These are phyloP conservation scores for Lycopodina hypogea DNA, from an alignment of 37 sponge, comb jelly and placozoan species.

Conservation along the genomic window DNA sequence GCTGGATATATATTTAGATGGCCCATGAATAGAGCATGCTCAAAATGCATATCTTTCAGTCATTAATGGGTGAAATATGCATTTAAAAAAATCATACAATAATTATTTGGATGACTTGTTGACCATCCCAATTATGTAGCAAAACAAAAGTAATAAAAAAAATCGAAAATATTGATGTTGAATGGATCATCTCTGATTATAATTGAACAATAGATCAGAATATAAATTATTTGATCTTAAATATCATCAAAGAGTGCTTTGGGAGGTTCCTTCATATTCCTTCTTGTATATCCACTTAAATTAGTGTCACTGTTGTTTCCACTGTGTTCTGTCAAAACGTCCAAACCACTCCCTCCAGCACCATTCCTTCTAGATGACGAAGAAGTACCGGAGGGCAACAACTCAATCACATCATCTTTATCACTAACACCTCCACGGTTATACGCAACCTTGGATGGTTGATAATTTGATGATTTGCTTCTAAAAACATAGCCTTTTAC, in stretches of 20 bases:
- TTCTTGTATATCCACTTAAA: background rate
- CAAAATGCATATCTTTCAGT: too few species aligned
- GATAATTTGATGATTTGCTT: slow-evolving; percentile 28
- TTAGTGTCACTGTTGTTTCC: background rate
- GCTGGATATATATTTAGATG: too few species aligned
- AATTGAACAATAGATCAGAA: too few species aligned
- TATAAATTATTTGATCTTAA: too few species aligned
- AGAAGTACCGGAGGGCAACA: slow-evolving; percentile 10
- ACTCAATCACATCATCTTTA: slow-evolving; percentile 28
- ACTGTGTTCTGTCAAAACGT: background rate
- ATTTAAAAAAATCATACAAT: too few species aligned
- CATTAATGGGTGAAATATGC: too few species aligned
- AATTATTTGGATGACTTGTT: too few species aligned
- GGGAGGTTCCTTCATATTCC: slow-evolving; percentile 10
- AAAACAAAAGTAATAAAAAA: too few species aligned
- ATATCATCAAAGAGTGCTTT: slow-evolving; percentile 22
- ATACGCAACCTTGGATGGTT: slow-evolving; percentile 4
- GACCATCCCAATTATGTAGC: too few species aligned
- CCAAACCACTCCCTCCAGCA: background rate
- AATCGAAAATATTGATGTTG: too few species aligned
- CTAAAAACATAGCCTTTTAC: slow-evolving; percentile 23
- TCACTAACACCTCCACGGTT: background rate
- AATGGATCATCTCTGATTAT: too few species aligned
- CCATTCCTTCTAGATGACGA: background rate
- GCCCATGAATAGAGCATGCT: too few species aligned